Conservation (phyloP, 2,888 invertebrate genomes). For the Trachelus troglodyta region DNA sequence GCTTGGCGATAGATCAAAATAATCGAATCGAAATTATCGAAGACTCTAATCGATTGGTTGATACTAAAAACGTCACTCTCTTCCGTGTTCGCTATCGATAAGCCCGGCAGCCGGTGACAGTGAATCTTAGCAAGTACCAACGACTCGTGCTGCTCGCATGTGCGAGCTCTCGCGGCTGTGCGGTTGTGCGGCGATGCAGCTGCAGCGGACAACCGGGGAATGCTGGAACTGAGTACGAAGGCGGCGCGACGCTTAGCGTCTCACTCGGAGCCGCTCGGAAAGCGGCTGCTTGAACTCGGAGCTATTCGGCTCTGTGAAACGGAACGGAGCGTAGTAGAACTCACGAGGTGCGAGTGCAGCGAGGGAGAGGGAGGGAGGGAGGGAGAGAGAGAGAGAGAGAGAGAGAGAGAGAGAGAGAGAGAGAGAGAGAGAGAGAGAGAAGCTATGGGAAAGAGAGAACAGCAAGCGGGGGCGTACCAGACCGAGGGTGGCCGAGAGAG, state of each 20-base stretch:
- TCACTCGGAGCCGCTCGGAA: slow-evolving; percentile 46
- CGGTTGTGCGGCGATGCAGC: slow-evolving; percentile 51
- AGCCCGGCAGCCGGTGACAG: background rate
- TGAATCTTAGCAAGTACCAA: background rate
- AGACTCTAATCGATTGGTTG: background rate
- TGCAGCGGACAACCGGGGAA: slow-evolving; percentile 54
- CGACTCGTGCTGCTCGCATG: slow-evolving; percentile 3
- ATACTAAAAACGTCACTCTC: background rate
- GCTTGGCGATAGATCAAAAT: background rate
- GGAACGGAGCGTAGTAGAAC: background rate
- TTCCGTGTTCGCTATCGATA: background rate
- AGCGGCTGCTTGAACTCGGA: slow-evolving; percentile 42
- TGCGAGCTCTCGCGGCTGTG: background rate
- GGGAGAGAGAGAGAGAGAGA: background rate
- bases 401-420: background rate
- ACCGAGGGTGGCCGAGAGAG: slow-evolving; percentile 8
- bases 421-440: background rate
- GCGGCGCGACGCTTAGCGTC: slow-evolving; percentile 11
- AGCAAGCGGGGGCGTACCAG: slow-evolving; percentile 17
- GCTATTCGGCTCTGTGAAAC: slow-evolving; percentile 7
- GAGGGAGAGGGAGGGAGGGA: background rate
- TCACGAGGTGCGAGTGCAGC: background rate
- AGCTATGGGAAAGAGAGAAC: slow-evolving; percentile 11
- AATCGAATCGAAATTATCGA: background rate
- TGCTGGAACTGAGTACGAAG: slow-evolving; percentile 57